These are phyloP conservation scores for Peromyscus eremicus DNA, from an alignment of 2,797 vertebrate genomes.

Conservation along the genomic window DNA sequence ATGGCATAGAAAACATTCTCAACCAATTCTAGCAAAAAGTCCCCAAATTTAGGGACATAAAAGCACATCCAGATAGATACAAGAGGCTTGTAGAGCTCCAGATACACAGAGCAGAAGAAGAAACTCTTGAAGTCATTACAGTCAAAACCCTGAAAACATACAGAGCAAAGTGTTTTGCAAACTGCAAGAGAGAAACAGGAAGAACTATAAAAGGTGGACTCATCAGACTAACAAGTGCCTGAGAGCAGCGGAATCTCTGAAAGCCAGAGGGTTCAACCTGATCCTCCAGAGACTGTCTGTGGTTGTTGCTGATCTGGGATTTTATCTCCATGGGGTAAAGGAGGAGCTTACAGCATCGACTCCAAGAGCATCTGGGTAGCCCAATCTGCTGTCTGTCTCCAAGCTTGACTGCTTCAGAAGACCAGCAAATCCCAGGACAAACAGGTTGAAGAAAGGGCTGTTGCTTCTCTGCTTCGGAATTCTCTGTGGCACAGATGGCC, in stretches of 20 bases:
- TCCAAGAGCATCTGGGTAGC: not conserved
- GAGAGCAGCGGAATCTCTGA: not conserved
- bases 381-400: not conserved
- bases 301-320: not conserved
- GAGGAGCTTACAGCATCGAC: not conserved
- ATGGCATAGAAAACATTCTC: not conserved
- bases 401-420: not conserved
- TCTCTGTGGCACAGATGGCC: not conserved
- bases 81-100: rapidly evolving
- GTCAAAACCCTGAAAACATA: not conserved
- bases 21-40: not conserved
- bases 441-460: not conserved
- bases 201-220: not conserved
- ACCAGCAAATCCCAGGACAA: too few species aligned
- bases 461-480: not conserved
- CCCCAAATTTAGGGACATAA: not conserved
- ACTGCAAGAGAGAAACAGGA: not conserved
- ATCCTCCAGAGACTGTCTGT: not conserved
- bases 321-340: not conserved
- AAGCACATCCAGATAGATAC: not conserved
- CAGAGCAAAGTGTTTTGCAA: not conserved
- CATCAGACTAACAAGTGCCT: not conserved
- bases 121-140: not conserved
- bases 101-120: not conserved
- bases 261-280: too few species aligned